A percentile compares a stretch with the other conserved stretches of the same genome.
Evolutionary conservation across 1,140 invertebrate genomes (phyloP).

Genomic region (Chlorops oryzae): DNA sequence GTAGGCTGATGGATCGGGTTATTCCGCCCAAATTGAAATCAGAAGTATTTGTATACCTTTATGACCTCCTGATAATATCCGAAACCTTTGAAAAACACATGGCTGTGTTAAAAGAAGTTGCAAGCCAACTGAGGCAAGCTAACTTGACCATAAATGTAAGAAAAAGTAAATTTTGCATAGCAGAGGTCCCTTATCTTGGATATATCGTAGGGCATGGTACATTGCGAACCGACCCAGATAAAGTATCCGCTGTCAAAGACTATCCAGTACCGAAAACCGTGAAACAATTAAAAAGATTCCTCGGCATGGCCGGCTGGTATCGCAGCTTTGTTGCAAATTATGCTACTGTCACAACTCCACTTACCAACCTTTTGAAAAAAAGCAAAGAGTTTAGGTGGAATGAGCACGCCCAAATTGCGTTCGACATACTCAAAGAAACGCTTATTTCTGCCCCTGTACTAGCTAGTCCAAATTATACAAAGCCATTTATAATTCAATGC

Average conservation of each 20-base stretch:
- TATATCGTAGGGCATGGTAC: neutral
- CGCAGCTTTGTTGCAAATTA: slow-evolving; percentile 49
- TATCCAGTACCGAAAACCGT: slow-evolving; percentile 23
- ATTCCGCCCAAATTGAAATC: slow-evolving; percentile 41
- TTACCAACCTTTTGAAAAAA: neutral
- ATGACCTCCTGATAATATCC: slow-evolving; percentile 2
- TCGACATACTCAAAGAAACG: slow-evolving; percentile 25
- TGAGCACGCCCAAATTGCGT: slow-evolving; percentile 27
- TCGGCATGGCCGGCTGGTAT: slow-evolving; percentile 48
- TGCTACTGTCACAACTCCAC: slow-evolving; percentile 32
- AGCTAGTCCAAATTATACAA: slow-evolving; percentile 31
- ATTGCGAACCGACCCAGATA: slow-evolving; percentile 1
- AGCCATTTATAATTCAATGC: too few species aligned
- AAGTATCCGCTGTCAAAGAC: slow-evolving; percentile 13
- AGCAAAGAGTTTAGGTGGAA: neutral
- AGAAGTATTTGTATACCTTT: slow-evolving; percentile 9
- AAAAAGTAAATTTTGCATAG: neutral
- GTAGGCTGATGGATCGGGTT: slow-evolving; percentile 12
- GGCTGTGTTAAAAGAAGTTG: neutral
- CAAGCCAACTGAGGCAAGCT: neutral
- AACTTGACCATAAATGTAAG: neutral
- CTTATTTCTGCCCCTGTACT: slow-evolving; percentile 35
- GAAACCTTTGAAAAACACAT: slow-evolving; percentile 1
- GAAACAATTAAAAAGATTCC: slow-evolving; percentile 38
- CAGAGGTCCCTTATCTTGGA: neutral